Evolutionary conservation across 2,888 invertebrate species (phyloP), one percentile per base, ranked within the genome.

Genomic region (Watsonalla cultraria): DNA sequence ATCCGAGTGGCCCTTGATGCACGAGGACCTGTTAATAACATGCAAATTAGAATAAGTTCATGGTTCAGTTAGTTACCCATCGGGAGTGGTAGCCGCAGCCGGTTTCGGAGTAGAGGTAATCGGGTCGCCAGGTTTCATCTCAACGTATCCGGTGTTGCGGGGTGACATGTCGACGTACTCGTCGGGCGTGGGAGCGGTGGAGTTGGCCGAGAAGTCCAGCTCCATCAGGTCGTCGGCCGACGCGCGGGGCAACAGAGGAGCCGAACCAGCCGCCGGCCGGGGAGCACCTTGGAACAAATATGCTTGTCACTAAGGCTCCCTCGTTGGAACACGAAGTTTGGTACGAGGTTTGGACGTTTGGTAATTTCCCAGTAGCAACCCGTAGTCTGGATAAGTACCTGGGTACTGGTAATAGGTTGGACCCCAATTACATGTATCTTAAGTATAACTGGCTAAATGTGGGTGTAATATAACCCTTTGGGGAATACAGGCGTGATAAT

Each of bases 161-260:
- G 82, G 84, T 0, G 86, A 84, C 91, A 91, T 91, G 77, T 89
- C 90, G 53, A 91, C 89, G 74, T 91, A 91, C 59, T 90, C 90
- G 71, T 89, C 89, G 15, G 75, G 68, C 34, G 76, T 72, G 0
- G 80, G 78, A 46, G 83, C 78, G 66, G 81, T 80, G 52, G 74
- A 79, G 66, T 81, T 80, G 51, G 74, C 65, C 11, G 81, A 82
- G 78, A 87, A 87, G 75, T 87, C 87, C 63, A 97, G 92, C 86
- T 96, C 96, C 96, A 97, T 96, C 66, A 96, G 92, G 84, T 97
- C 96, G 62, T 94, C 94, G 47, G 92, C 92, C 47, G 92, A 91
- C 62, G 92, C 92, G 63, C 86, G 78, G 59, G 75, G 80, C 87
- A 68, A 90, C 87, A 58, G 42, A 5, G 57, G 64, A 45, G 58